Evolutionary conservation across 1,140 invertebrate genomes (phyloP), one percentile per base, ranked within the genome.

Genomic region (Thaumatotibia leucotreta): DNA sequence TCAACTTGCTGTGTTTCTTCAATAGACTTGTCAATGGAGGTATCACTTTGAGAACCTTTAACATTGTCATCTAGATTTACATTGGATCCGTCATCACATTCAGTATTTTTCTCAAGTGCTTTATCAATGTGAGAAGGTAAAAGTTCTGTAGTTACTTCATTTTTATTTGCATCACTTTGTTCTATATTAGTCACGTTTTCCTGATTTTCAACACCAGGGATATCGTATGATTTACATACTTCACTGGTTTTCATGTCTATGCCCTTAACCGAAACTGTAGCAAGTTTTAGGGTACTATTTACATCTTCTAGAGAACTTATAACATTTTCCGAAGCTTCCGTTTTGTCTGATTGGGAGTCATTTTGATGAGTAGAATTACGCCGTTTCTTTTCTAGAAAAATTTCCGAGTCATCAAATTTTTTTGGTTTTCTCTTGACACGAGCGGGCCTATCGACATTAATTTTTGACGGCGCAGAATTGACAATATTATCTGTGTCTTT

Each of bases 351-450:
- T 64, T 65, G 49, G 0, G 67, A 70, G 63, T 77, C 68, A 67
- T 23, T 72, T 66, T 68, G 70, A 63, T 66, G 65, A 29, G 49
- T 11, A n/a, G 80, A 84, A 54, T 66, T 24, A 14, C 82, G 74
- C 62, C 72, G 70, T 69, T 77, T 86, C 66, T 81, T 88, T 49
- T 79, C n/a, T 61, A 69, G 61, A 61, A 79, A 77, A 27, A 83
- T 9, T 73, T 82, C 39, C 24, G 79, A 54, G 54, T 91, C 82
- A 23, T 84, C 83, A 73, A 88, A 91, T 69, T 91, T 92, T 65
- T 88, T 91, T 24, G 91, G 91, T 75, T 83, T 87, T 73, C 84
- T 83, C 76, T 88, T 91, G 20, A 83, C 67, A n/a, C 91, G 76
- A 6, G 81, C 72, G 14, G 91, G 91, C 66, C 91, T 81, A 24